phyloP scores from a whole-genome alignment of 1,140 invertebrate genomes.

The Orchesella cincta region DNA sequence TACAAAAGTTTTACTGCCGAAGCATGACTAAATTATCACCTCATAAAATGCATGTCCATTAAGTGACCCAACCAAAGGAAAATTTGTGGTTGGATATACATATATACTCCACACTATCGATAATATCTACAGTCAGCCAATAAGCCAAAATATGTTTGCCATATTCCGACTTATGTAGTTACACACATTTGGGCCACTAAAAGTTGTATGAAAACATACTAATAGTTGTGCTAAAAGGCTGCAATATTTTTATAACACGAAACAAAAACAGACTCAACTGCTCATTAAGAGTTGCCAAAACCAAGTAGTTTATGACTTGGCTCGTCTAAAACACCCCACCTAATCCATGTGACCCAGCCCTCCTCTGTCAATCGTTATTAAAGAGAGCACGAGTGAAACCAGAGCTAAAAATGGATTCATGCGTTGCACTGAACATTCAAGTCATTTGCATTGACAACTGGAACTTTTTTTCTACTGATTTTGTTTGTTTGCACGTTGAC shows the following conservation, averaged over 20 bases:
- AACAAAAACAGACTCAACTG: neutral
- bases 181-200: neutral
- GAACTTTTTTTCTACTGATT: too few species aligned
- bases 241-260: too few species aligned
- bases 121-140: neutral
- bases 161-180: neutral
- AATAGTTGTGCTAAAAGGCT: too few species aligned
- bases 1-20: too few species aligned
- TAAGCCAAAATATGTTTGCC: neutral
- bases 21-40: constrained; percentile 21
- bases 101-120: neutral
- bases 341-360: neutral
- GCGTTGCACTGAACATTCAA: too few species aligned
- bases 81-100: neutral
- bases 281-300: neutral
- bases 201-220: too few species aligned
- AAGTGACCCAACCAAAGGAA: constrained; percentile 17
- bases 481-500: too few species aligned
- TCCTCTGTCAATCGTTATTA: neutral
- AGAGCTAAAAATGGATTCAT: too few species aligned
- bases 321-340: neutral
- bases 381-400: too few species aligned
- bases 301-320: neutral
- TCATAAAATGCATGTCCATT: constrained; percentile 11
- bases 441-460: too few species aligned